Percentiles rank a stretch among this genome's conserved stretches.
These are phyloP conservation scores for Drosophila neutralis DNA, from an alignment of 2,888 invertebrate genomes.

Conservation along the genomic window DNA sequence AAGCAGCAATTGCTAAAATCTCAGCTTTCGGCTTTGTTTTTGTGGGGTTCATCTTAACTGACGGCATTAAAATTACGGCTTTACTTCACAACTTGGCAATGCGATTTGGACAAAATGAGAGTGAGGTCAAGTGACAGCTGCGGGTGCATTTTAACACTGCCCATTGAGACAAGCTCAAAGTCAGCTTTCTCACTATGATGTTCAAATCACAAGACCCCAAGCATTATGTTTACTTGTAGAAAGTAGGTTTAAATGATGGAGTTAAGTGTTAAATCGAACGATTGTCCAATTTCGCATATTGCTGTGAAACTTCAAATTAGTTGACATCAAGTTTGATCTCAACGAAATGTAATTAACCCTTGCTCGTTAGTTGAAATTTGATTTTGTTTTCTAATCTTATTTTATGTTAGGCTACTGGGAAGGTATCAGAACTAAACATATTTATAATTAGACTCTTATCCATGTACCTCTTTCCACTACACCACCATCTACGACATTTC, in stretches of 20 bases:
- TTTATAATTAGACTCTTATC: not conserved
- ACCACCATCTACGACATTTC: not conserved
- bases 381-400: not conserved
- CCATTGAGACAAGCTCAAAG: not conserved
- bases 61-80: slow-evolving; percentile 35
- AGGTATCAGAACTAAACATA: not conserved
- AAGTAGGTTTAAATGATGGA: slow-evolving; percentile 2
- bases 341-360: not conserved
- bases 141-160: not conserved
- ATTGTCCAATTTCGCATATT: not conserved
- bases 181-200: slow-evolving; percentile 36
- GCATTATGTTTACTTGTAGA: not conserved
- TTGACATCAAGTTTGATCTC: not conserved
- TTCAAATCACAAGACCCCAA: not conserved
- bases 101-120: slow-evolving; percentile 27
- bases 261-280: not conserved
- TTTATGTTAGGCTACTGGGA: not conserved
- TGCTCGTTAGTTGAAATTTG: not conserved
- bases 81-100: slow-evolving; percentile 18
- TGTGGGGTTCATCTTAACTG: slow-evolving; percentile 19
- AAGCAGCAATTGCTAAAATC: slow-evolving; percentile 15
- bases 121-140: slow-evolving; percentile 4
- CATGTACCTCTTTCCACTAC: not conserved
- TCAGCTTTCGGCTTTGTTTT: not conserved
- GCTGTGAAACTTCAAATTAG: not conserved